Percentiles rank a stretch among this genome's conserved stretches.
These are phyloP conservation scores for Zaprionus lachaisei DNA, from an alignment of 1,140 invertebrate genomes.

Conservation along the genomic window DNA sequence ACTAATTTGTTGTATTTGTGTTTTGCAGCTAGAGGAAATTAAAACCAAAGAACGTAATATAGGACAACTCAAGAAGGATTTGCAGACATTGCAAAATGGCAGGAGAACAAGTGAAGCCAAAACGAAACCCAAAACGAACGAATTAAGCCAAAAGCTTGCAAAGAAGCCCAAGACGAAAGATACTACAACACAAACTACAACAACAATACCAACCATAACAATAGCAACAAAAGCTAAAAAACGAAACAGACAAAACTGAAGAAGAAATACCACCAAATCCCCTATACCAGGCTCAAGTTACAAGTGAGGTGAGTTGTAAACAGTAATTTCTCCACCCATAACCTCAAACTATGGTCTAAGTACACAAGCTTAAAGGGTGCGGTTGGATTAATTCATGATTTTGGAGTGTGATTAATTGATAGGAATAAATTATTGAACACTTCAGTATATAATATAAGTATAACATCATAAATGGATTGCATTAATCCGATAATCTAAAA, in stretches of 20 bases:
- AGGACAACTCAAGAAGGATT: constrained; percentile 86
- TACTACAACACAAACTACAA: constrained; percentile 43
- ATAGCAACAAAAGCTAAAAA: constrained; percentile 60
- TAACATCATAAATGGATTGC: no score
- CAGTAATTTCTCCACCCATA: neutral
- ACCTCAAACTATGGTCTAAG: neutral
- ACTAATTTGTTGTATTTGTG: constrained; percentile 25
- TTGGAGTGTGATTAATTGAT: neutral
- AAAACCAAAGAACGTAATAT: constrained; percentile 87
- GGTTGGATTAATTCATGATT: neutral
- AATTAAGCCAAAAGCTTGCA: constrained; percentile 78
- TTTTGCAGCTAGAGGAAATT: constrained; percentile 86
- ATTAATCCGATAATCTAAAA: no score
- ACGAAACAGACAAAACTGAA: constrained; percentile 66
- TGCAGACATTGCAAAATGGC: constrained; percentile 69
- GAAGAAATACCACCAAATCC: constrained; percentile 57
- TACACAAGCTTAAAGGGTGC: neutral
- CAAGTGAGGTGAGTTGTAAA: constrained; percentile 77
- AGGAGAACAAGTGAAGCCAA: constrained; percentile 65
- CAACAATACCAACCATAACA: constrained; percentile 43
- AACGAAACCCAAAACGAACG: constrained; percentile 78
- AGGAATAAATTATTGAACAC: no score
- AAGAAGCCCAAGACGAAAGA: constrained; percentile 74
- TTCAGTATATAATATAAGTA: no score
- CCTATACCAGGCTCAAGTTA: constrained; percentile 76